phyloP scores from a whole-genome alignment of 2,113 vertebrate genomes.

The Hyperopisus bebe region DNA sequence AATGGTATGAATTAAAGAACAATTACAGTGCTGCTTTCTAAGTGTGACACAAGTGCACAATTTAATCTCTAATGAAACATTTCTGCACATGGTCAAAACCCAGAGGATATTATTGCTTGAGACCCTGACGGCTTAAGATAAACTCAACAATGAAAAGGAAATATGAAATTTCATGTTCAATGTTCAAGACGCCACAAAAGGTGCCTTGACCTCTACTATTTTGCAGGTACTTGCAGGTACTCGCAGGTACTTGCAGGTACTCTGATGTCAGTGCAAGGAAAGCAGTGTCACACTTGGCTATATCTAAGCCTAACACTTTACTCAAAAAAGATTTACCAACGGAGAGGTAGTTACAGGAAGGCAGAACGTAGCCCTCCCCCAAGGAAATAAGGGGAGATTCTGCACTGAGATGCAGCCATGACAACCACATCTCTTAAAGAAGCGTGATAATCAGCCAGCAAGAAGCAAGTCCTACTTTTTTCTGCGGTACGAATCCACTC shows the following conservation, averaged over 20 bases:
- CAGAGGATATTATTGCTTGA: constrained; percentile 1
- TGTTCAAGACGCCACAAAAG: neutral
- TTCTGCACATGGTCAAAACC: neutral
- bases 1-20: neutral
- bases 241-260: neutral
- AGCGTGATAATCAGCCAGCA: neutral
- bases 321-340: neutral
- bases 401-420: neutral
- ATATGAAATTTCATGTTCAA: neutral
- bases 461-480: neutral
- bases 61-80: neutral
- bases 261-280: neutral
- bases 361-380: neutral
- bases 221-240: neutral
- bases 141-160: neutral
- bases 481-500: neutral
- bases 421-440: neutral
- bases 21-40: neutral
- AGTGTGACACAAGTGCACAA: neutral
- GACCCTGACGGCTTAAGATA: neutral
- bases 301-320: constrained; percentile 33
- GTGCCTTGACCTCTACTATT: neutral
- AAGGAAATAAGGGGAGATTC: neutral
- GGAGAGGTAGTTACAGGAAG: constrained; percentile 32
- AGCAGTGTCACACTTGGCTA: constrained; percentile 44